Conservation (phyloP, 2,113 vertebrate genomes). For the Noctilio leporinus region DNA sequence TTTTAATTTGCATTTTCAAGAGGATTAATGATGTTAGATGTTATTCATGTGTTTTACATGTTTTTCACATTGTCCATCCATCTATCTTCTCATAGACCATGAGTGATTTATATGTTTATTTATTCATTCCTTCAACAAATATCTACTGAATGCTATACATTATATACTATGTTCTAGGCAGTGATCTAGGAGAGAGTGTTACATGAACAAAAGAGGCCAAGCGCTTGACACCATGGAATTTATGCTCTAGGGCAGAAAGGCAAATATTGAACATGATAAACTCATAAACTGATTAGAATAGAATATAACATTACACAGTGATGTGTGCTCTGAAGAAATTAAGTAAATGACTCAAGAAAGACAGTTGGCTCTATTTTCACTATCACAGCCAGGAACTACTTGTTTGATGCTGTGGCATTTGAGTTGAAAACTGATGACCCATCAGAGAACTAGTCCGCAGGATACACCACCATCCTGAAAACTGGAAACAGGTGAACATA, state of each 20-base stretch:
- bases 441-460: background rate
- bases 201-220: background rate
- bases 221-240: background rate
- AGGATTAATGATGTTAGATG: background rate
- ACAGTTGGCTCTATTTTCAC: background rate
- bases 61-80: background rate
- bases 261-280: background rate
- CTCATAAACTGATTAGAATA: background rate
- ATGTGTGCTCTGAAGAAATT: background rate
- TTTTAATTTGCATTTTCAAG: background rate
- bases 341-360: background rate
- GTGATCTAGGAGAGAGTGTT: background rate
- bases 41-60: background rate
- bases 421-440: background rate
- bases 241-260: background rate
- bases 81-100: background rate
- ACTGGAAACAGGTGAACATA: background rate
- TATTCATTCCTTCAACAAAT: background rate
- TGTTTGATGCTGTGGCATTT: background rate
- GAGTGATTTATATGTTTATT: background rate
- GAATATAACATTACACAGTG: background rate
- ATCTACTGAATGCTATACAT: background rate
- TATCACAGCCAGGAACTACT: background rate
- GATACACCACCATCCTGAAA: background rate
- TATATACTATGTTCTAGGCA: background rate